Base-by-base conservation (phyloP, 2,113 vertebrate genomes). In the Xenopus tropicalis region DNA sequence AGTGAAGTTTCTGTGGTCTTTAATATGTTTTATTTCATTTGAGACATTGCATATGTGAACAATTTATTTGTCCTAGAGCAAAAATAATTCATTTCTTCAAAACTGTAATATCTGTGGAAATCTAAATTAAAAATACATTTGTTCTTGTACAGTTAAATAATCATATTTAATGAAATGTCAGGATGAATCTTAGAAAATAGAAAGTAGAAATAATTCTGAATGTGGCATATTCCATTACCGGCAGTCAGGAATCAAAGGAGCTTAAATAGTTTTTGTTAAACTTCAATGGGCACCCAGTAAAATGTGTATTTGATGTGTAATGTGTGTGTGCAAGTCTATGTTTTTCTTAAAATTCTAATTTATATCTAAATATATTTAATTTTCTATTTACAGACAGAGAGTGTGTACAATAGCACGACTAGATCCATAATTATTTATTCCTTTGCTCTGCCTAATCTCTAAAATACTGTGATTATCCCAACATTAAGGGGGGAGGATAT, bases 81-180 rank as follows among this genome's bases (percentile, higher is more conserved):
- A 91, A 87, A 83, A 9, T 78, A 90, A 89, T 90, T 92, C 89
- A 92, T 92, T 92, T 91, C 81, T 83, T 85, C 86, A 89, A 88
- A 90, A 91, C 88, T 89, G 88, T 91, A 90, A 92, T 91, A 91
- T 92, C 90, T 91, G 89, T 85, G 84, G 89, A 90, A 92, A 90
- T 88, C 87, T 87, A 91, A 93, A 93, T 93, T 93, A 93, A 93
- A 93, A 93, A 90, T 91, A 88, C 88, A 92, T 92, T 91, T 92
- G 90, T 91, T 90, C 91, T 91, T 92, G 90, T 92, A 91, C 91
- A 93, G 91, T 91, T 91, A 93, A 92, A 91, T 92, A 90, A 91
- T 90, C 91, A 90, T 91, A 91, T 92, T 92, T 93, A 93, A 93
- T 93, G 91, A 93, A 92, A 91, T 91, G 91, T 91, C 86, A 89